phyloP scores from a whole-genome alignment of 1,140 invertebrate genomes.

The Elysia chlorotica region DNA sequence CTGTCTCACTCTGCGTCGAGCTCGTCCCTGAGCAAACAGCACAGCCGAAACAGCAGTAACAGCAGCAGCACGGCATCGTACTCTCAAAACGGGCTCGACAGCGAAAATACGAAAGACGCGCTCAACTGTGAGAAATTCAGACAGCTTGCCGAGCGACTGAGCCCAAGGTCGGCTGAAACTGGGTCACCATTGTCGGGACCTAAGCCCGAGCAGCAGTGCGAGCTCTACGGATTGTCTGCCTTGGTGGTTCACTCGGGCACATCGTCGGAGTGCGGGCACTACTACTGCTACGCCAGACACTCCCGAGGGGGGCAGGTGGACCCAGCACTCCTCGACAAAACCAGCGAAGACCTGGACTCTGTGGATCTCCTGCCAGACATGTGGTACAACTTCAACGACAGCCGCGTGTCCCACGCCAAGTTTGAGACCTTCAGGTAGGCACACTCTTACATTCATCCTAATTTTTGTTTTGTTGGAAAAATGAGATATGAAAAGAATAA shows the following conservation, averaged over 20 bases:
- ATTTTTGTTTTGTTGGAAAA: background rate
- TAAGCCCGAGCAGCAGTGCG: slow-evolving; percentile 6
- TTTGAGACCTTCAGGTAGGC: slow-evolving; percentile 66
- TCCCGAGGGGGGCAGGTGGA: slow-evolving; percentile 38
- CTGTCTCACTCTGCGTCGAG: background rate
- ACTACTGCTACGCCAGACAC: slow-evolving; percentile 79
- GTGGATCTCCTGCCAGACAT: slow-evolving; percentile 60
- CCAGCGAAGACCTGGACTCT: slow-evolving; percentile 6
- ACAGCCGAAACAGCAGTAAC: background rate
- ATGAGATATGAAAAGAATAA: slow-evolving; percentile 5
- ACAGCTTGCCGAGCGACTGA: no score
- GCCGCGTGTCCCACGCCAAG: slow-evolving; percentile 69
- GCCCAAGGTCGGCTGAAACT: no score
- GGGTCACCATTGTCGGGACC: background rate
- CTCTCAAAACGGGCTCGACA: background rate
- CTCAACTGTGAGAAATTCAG: no score
- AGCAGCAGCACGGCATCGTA: background rate
- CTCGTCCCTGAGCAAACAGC: background rate
- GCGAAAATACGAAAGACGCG: background rate
- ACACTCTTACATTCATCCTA: background rate
- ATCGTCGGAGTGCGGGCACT: slow-evolving; percentile 83
- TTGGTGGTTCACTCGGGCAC: slow-evolving; percentile 83
- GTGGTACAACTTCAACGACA: slow-evolving; percentile 86
- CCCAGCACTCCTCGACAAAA: slow-evolving; percentile 25
- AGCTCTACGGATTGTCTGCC: slow-evolving; percentile 74